phyloP scores from a whole-genome alignment of 2,113 vertebrate genomes.

The Protomyctophum bolini region DNA sequence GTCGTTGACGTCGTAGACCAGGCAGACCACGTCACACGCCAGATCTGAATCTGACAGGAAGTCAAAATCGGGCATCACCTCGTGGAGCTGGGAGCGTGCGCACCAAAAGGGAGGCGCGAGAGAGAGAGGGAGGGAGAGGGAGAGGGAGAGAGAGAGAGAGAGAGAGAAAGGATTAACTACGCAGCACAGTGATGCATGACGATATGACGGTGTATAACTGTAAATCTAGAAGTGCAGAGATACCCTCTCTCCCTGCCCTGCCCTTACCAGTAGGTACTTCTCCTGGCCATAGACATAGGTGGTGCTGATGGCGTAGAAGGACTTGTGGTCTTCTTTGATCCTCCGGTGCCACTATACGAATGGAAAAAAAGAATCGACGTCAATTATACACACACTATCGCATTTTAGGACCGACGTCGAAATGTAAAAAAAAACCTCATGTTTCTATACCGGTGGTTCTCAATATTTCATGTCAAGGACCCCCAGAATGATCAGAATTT shows the following conservation, averaged over 20 bases:
- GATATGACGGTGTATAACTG: slow-evolving; percentile 15
- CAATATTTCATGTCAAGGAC: too few relatives aligned
- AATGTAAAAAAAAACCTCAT: too few relatives aligned
- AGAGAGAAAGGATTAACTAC: slow-evolving; percentile 27
- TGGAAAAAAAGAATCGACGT: slow-evolving; percentile 15
- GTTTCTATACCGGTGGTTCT: too few relatives aligned
- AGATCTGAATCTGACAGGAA: slow-evolving; percentile 89
- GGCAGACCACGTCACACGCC: slow-evolving; percentile 91
- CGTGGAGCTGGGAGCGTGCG: slow-evolving; percentile 83
- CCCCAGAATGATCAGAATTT: too few relatives aligned
- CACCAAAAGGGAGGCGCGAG: background rate
- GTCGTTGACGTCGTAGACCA: slow-evolving; percentile 93
- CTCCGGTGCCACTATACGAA: slow-evolving; percentile 71
- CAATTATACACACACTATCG: background rate
- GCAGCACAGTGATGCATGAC: slow-evolving; percentile 1
- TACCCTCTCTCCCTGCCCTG: background rate
- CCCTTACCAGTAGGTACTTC: slow-evolving; percentile 95
- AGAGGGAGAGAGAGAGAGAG: background rate
- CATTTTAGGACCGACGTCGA: too few relatives aligned
- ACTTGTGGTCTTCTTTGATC: slow-evolving; percentile 94
- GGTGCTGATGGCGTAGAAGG: slow-evolving; percentile 94
- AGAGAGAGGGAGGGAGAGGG: background rate
- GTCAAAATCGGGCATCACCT: slow-evolving; percentile 89
- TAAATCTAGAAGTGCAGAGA: slow-evolving; percentile 9
- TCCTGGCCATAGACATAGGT: slow-evolving; percentile 98